Evolutionary conservation across 2,113 vertebrate genomes (phyloP).

Genomic region (Dasyornis broadbenti): DNA sequence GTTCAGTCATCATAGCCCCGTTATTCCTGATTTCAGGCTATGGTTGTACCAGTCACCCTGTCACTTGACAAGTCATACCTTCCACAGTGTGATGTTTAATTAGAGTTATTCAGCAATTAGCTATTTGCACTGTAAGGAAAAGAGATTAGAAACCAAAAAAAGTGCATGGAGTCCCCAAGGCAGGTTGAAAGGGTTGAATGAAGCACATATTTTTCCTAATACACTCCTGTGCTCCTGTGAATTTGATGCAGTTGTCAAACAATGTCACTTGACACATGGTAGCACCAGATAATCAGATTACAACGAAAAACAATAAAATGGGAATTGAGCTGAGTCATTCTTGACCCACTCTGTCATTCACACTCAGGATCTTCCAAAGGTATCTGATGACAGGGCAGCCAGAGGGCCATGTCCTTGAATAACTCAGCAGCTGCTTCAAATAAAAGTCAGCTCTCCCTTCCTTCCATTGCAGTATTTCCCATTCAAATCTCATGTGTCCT

Average conservation of each 20-base stretch:
- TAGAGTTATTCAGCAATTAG: neutral
- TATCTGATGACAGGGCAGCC: neutral
- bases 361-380: neutral
- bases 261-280: conserved; percentile 43
- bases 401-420: conserved; percentile 3
- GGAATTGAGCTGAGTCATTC: conserved; percentile 29
- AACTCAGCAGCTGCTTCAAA: neutral
- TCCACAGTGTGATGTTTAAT: neutral
- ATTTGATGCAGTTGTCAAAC: conserved; percentile 47
- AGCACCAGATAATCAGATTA: conserved; percentile 52
- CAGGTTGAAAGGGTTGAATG: neutral
- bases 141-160: neutral
- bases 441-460: neutral
- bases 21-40: neutral
- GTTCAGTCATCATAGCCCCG: neutral
- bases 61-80: neutral
- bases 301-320: conserved; percentile 39
- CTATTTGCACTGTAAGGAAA: neutral
- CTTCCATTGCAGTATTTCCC: neutral
- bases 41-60: neutral
- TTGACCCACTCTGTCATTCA: neutral
- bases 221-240: neutral
- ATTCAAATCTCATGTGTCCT: neutral
- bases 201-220: neutral
- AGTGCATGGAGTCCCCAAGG: neutral